Conservation (phyloP, 2,888 invertebrate genomes). For the Steinernema scapterisci region DNA sequence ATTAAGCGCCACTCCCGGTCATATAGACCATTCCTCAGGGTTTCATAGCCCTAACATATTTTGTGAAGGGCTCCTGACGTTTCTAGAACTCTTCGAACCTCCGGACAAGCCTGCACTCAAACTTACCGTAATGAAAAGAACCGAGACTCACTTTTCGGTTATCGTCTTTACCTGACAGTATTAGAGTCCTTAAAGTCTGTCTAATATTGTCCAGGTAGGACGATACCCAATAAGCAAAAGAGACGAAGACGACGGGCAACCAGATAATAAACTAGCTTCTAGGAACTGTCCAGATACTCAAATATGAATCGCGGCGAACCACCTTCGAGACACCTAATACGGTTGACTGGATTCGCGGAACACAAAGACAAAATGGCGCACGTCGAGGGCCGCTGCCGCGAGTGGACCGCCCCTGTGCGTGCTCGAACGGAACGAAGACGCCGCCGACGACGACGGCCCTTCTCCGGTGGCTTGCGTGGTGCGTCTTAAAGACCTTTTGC, state of each 20-base stretch:
- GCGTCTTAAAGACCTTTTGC: slow-evolving; percentile 5
- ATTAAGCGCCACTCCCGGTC: too few relatives aligned
- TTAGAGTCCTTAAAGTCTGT: not conserved
- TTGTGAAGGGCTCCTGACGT: too few relatives aligned
- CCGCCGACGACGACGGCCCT: too few relatives aligned
- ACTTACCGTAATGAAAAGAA: too few relatives aligned
- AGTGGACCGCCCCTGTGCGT: slow-evolving; percentile 9
- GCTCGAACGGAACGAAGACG: not conserved
- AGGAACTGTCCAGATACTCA: not conserved
- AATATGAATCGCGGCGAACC: not conserved
- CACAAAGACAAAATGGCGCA: not conserved
- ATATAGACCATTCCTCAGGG: too few relatives aligned
- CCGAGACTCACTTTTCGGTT: not conserved
- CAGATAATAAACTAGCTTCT: not conserved
- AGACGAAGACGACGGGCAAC: too few relatives aligned
- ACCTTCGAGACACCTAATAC: not conserved
- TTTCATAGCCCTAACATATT: too few relatives aligned
- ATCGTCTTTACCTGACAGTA: slow-evolving; percentile 21
- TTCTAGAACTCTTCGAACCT: too few relatives aligned
- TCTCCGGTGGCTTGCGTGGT: too few relatives aligned
- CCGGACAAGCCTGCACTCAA: too few relatives aligned
- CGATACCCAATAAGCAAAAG: slow-evolving; percentile 7
- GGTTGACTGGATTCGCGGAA: slow-evolving; percentile 2
- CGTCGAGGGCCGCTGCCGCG: not conserved
- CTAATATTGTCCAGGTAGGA: slow-evolving; percentile 17